phyloP scores from a whole-genome alignment of 1,140 invertebrate species.

The Popillia japonica region DNA sequence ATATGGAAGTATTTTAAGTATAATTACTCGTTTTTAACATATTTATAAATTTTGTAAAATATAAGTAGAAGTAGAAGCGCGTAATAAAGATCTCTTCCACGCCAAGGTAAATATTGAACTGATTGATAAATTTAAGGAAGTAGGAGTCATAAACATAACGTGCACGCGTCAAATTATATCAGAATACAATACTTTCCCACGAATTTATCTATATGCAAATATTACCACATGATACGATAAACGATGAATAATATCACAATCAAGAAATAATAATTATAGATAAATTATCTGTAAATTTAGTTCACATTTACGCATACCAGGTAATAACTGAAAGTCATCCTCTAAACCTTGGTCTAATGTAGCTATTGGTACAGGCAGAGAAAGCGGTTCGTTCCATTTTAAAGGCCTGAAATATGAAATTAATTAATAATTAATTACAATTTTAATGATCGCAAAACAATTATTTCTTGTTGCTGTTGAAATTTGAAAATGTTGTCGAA shows the following conservation, averaged over 20 bases:
- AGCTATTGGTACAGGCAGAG: conserved; percentile 58
- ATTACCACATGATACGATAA: background rate
- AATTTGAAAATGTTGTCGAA: no score
- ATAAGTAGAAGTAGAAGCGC: background rate
- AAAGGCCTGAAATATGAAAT: conserved; percentile 47
- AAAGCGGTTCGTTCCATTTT: conserved; percentile 52
- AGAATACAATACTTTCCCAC: background rate
- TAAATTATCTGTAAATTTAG: background rate
- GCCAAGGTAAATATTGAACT: no score
- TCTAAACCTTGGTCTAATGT: conserved; percentile 63
- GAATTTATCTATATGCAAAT: conserved; percentile 13
- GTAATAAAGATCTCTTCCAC: no score
- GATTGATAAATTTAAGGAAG: conserved; percentile 1
- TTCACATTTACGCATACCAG: conserved; percentile 51
- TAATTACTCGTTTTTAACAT: background rate
- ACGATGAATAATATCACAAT: background rate
- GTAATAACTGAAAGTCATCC: conserved; percentile 63
- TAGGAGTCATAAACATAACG: background rate
- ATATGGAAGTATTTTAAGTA: background rate
- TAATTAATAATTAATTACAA: no score
- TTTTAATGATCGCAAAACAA: no score
- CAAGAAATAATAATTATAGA: background rate
- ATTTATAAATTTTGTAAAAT: background rate
- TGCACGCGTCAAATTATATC: background rate
- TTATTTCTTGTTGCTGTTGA: no score